Percentiles rank a stretch among this genome's conserved stretches.
Evolutionary conservation across 2,888 invertebrate genomes (phyloP).

Genomic region (Ceriagrion tenellum): DNA sequence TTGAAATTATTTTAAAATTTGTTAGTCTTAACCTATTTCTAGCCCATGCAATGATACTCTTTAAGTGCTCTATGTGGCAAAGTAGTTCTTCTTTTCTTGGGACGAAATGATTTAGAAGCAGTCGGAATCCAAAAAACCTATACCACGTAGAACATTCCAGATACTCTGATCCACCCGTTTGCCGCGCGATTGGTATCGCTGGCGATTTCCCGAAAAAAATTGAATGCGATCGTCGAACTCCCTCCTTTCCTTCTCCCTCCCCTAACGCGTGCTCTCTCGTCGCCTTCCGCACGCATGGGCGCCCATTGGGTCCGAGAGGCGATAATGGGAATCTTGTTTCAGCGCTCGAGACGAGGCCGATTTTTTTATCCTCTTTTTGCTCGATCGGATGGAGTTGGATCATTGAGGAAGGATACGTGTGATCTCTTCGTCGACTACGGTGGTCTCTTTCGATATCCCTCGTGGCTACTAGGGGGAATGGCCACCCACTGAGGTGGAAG

Average conservation of each 20-base stretch:
- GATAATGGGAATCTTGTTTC: conserved; percentile 39
- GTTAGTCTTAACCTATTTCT: no score
- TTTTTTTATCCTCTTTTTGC: not conserved
- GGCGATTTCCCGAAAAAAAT: not conserved
- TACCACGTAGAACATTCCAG: no score
- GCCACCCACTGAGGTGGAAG: not conserved
- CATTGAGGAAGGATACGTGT: not conserved
- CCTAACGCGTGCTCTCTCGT: not conserved
- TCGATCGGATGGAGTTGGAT: not conserved
- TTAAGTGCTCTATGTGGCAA: no score
- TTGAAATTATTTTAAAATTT: no score
- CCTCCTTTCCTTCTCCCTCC: not conserved
- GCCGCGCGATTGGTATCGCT: not conserved
- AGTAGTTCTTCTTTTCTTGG: no score
- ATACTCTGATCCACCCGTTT: no score
- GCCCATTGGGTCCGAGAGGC: conserved; percentile 1
- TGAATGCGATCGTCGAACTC: not conserved
- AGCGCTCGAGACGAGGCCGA: not conserved
- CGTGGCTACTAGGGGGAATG: not conserved
- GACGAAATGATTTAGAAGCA: no score
- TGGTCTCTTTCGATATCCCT: conserved; percentile 11
- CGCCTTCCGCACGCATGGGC: not conserved
- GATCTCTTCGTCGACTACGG: conserved; percentile 21
- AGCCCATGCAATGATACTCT: no score
- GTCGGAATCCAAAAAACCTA: no score